Percentiles rank a stretch among this genome's conserved stretches.
phyloP scores from a whole-genome alignment of 1,140 invertebrate species.

The Drosophila sulfurigaster region DNA sequence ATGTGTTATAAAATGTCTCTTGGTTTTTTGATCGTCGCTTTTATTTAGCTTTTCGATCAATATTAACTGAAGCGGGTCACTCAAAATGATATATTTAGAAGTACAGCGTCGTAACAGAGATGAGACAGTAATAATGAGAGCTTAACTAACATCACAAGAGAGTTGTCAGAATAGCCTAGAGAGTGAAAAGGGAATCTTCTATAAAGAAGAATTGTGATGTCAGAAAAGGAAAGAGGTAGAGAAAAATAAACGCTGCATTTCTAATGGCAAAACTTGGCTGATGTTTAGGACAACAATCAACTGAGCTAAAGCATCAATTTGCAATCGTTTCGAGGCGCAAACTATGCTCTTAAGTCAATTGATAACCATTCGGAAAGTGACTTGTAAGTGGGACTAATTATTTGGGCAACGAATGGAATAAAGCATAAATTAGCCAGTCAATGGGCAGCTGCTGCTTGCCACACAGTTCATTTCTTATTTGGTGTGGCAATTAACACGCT shows the following conservation, averaged over 20 bases:
- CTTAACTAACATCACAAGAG: no score
- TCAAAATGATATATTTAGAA: no score
- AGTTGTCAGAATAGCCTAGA: no score
- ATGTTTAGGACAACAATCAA: conserved; percentile 34
- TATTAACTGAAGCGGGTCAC: no score
- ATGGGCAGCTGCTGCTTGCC: neutral
- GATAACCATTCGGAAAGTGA: neutral
- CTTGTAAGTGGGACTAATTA: conserved; percentile 56
- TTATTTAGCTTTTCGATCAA: no score
- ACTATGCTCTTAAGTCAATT: conserved; percentile 45
- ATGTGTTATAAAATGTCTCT: no score
- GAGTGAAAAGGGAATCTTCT: no score
- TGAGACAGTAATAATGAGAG: no score
- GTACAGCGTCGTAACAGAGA: no score
- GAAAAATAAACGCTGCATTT: neutral
- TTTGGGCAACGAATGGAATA: conserved; percentile 51
- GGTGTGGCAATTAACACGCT: conserved; percentile 72
- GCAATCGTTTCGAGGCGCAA: conserved; percentile 43
- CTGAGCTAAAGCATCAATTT: conserved; percentile 51
- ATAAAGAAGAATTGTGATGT: neutral
- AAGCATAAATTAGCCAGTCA: conserved; percentile 37
- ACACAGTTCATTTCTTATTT: conserved; percentile 37
- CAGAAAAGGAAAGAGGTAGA: neutral
- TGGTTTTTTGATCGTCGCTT: no score
- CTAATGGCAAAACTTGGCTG: conserved; percentile 30